Conservation (phyloP, 2,888 invertebrate genomes). For the Melanargia galathea region DNA sequence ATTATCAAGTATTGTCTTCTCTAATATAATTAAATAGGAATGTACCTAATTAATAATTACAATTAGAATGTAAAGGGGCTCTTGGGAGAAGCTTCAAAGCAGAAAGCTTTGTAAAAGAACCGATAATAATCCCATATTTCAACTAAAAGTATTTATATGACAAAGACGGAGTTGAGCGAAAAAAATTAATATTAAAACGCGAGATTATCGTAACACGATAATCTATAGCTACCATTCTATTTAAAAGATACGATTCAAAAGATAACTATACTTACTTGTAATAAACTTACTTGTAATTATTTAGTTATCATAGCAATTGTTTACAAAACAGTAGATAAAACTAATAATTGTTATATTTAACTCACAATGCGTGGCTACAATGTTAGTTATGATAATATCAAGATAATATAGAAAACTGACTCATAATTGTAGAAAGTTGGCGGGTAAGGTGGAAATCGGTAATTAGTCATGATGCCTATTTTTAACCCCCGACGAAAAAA, state of each 20-base stretch:
- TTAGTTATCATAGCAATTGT: conserved; percentile 13
- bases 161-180: not conserved
- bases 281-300: conserved; percentile 6
- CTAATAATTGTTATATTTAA: conserved; percentile 5
- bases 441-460: conserved; percentile 1
- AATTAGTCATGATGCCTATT: conserved; percentile 8
- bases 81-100: no score
- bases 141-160: not conserved
- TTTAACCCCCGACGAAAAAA: no score
- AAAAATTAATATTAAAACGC: not conserved
- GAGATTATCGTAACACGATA: not conserved
- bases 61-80: no score
- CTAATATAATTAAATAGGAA: no score
- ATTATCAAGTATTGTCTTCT: no score
- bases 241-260: not conserved
- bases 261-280: conserved; percentile 1
- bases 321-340: conserved; percentile 8
- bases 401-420: conserved; percentile 5
- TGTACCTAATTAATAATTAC: no score
- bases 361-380: conserved; percentile 10
- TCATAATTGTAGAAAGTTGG: conserved; percentile 20
- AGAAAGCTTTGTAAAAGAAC: not conserved
- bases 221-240: not conserved
- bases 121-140: not conserved
- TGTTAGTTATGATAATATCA: conserved; percentile 15